Base-by-base conservation (phyloP, 64 coral and sea anemone species). In the Dendronephthya gigantea region DNA sequence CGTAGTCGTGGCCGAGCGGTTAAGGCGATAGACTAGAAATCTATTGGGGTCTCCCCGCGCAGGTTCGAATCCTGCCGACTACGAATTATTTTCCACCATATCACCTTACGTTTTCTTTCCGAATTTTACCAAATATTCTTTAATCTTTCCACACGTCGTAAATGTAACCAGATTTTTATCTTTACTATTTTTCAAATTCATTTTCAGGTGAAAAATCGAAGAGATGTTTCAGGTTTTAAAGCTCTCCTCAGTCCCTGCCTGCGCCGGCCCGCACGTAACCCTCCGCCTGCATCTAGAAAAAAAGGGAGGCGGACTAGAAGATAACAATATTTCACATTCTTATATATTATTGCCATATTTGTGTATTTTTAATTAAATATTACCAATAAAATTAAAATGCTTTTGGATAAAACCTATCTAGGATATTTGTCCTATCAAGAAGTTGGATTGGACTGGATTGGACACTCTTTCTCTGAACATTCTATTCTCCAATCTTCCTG, bases 11-110 rank as follows among this genome's bases (percentile, higher is more conserved):
- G 72, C 72, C 72, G 72, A 79, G 72, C 17, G 72, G 72, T 79
- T 79, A 79, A 79, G 72, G 72, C 72, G 72, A 79, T 39, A 79
- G 72, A 79, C 72, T 79, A 79, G 72, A 79, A 79, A 79, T 79
- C 72, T 79, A 39, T 79, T 79, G 72, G 72, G 72, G 27, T 79
- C 37, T 79, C 27, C 72, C 72, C 72, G 72, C 72, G 72, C 72
- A 79, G 72, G 72, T 79, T 79, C 72, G 36, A 79, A 79, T 79
- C 72, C 72, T 79, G 72, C 72, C 72, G 72, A 79, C 72, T 79
- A 79, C 72, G 72, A 28, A 22, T n/a, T 2, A 62, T n/a, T 62
- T 62, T 62, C n/a, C n/a, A n/a, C n/a, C n/a, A n/a, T 62, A 23
- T 23, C 1, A 62, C 55, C 1, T n/a, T 1, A 5, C 25, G 7